Percentiles rank a stretch among this genome's conserved stretches.
phyloP scores from a whole-genome alignment of 2,113 vertebrate species.

The Dasyornis broadbenti region DNA sequence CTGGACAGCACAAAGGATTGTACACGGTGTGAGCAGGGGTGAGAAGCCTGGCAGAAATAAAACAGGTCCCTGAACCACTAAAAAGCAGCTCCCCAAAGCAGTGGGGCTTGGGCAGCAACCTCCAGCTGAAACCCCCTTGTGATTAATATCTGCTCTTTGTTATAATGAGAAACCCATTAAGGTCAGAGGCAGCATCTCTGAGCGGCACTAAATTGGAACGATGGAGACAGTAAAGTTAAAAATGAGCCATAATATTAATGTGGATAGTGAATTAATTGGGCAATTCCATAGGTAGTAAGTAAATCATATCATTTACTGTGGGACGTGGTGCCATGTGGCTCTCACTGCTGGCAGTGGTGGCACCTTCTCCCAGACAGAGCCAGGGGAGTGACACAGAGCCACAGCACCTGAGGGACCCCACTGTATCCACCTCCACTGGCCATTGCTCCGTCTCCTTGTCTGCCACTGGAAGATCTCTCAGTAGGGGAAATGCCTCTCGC shows the following conservation, averaged over 20 bases:
- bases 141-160: slow-evolving; percentile 46
- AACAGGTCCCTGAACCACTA: background rate
- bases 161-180: slow-evolving; percentile 63
- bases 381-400: background rate
- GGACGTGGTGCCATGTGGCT: accelerated
- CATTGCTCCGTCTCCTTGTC: background rate
- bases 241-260: slow-evolving; percentile 63
- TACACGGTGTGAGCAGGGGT: accelerated
- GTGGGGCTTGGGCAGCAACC: background rate
- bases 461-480: background rate
- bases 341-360: background rate
- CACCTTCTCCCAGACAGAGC: background rate
- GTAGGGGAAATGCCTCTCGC: background rate
- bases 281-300: slow-evolving; percentile 52
- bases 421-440: accelerated
- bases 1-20: background rate
- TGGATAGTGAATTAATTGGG: slow-evolving; percentile 60
- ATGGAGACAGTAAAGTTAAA: slow-evolving; percentile 65
- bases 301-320: background rate
- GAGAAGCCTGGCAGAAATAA: slow-evolving; percentile 22
- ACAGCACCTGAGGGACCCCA: accelerated
- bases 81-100: slow-evolving; percentile 17
- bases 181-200: slow-evolving; percentile 55
- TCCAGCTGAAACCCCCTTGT: background rate
- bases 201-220: slow-evolving; percentile 59